phyloP scores from a whole-genome alignment of 2,113 vertebrate species.

The Danionella cerebrum region DNA sequence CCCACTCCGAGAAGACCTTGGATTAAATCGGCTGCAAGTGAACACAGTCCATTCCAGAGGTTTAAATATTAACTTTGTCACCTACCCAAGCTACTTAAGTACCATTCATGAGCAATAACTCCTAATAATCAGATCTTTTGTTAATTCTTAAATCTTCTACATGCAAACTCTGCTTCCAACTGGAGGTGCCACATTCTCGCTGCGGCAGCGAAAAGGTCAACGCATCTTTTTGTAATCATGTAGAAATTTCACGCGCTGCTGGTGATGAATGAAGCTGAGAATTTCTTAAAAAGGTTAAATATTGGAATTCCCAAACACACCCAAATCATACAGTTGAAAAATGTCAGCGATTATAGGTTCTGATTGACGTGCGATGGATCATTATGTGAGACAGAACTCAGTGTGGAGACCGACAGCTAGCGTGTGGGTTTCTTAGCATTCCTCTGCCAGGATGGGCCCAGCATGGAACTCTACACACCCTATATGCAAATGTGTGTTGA shows the following conservation, averaged over 20 bases:
- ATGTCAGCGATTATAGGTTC: background rate
- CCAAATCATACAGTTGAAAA: background rate
- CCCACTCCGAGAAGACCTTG: background rate
- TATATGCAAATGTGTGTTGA: background rate
- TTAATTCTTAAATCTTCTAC: background rate
- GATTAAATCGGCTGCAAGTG: background rate
- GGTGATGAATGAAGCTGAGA: background rate
- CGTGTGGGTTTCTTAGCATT: slow-evolving; percentile 40
- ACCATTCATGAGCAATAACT: background rate
- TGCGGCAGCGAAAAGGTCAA: background rate
- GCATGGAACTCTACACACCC: background rate
- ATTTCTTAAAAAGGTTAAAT: background rate
- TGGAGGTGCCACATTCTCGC: background rate
- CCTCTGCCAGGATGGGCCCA: slow-evolving; percentile 37
- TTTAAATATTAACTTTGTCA: slow-evolving; percentile 22
- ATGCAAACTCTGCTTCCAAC: background rate
- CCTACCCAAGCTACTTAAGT: background rate
- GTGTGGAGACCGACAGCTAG: background rate
- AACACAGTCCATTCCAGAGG: slow-evolving; percentile 19
- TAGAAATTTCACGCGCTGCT: background rate
- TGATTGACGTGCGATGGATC: background rate
- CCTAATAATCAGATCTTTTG: background rate
- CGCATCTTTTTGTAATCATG: background rate
- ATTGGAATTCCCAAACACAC: slow-evolving; percentile 5
- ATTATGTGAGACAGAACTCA: slow-evolving; percentile 1